These are phyloP conservation scores for Bothrops alternatus DNA, from an alignment of 2,797 vertebrate genomes.

Conservation along the genomic window DNA sequence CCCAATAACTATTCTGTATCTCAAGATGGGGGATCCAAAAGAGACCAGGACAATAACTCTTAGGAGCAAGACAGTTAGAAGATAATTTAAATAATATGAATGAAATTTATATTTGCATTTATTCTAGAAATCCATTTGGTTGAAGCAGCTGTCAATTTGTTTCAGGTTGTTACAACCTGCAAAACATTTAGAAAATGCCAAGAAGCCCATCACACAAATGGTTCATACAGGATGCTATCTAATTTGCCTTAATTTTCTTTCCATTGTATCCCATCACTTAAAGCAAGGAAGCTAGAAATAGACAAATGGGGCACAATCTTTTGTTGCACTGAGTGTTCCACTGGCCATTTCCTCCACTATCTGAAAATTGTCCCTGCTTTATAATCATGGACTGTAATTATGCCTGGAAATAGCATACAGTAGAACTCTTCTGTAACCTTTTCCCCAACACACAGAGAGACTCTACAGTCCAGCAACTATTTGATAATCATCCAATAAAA, in stretches of 20 bases:
- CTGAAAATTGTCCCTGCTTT: too few relatives aligned
- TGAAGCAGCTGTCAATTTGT: background rate
- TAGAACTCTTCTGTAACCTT: too few relatives aligned
- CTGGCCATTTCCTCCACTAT: too few relatives aligned
- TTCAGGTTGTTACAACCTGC: background rate
- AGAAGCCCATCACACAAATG: background rate
- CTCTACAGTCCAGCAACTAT: too few relatives aligned
- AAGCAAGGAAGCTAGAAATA: background rate
- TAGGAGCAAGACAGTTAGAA: background rate
- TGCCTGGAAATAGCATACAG: too few relatives aligned
- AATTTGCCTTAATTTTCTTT: background rate
- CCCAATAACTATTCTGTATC: too few relatives aligned
- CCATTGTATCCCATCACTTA: background rate
- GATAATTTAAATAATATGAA: background rate
- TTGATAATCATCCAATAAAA: too few relatives aligned
- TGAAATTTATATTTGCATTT: background rate
- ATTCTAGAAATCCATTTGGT: background rate
- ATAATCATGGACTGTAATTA: too few relatives aligned
- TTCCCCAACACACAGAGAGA: too few relatives aligned
- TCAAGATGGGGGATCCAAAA: slow-evolving; percentile 42
- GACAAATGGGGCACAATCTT: background rate
- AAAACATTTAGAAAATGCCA: background rate
- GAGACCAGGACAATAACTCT: slow-evolving; percentile 35
- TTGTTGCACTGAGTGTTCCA: too few relatives aligned
- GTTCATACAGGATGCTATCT: background rate